Evolutionary conservation across 1,140 invertebrate genomes (phyloP).

Genomic region (Plutomurus gul): DNA sequence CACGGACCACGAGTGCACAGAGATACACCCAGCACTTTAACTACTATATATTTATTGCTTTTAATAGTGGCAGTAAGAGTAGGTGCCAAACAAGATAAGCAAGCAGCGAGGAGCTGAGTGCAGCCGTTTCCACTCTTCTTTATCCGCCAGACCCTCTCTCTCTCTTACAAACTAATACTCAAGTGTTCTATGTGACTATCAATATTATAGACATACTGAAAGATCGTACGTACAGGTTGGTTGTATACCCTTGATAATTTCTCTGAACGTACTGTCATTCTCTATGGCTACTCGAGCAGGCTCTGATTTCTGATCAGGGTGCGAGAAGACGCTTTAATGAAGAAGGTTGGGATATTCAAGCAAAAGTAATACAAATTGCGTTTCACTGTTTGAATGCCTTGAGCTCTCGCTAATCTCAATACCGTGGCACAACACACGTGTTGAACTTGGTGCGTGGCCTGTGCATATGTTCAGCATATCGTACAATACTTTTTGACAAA

Average conservation of each 20-base stretch:
- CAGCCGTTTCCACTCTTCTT: too few species aligned
- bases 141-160: too few species aligned
- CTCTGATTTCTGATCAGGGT: background rate
- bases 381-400: background rate
- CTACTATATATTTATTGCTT: too few species aligned
- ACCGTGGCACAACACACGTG: background rate
- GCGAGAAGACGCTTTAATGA: background rate
- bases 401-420: background rate
- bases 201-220: too few species aligned
- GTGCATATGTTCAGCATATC: conserved; percentile 3
- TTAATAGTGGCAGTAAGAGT: too few species aligned
- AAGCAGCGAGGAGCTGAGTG: too few species aligned
- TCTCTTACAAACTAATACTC: background rate
- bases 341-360: background rate
- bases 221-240: too few species aligned
- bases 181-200: too few species aligned
- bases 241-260: background rate
- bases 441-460: background rate
- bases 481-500: background rate
- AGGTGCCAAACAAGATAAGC: too few species aligned
- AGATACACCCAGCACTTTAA: too few species aligned
- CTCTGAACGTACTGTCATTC: background rate
- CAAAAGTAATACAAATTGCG: background rate
- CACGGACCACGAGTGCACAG: too few species aligned
- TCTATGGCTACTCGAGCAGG: background rate